These are phyloP conservation scores for Columba janthina DNA, from an alignment of 2,113 vertebrate species.

Conservation along the genomic window DNA sequence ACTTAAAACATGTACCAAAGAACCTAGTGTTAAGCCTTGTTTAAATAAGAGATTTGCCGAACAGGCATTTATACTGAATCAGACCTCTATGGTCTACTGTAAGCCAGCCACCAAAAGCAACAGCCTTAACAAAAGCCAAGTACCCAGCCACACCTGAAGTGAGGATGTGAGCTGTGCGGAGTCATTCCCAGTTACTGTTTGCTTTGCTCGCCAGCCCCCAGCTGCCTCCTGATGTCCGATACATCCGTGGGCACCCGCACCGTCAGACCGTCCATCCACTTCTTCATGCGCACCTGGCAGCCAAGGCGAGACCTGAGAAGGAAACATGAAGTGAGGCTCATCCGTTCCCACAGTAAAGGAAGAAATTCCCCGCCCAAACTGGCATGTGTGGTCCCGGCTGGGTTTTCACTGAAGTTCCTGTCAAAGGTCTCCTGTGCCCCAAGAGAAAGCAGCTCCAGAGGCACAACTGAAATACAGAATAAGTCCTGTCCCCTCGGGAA, in stretches of 20 bases:
- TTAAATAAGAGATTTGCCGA: not conserved
- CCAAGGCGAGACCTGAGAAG: slow-evolving; percentile 77
- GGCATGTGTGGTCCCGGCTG: not conserved
- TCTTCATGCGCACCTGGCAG: slow-evolving; percentile 77
- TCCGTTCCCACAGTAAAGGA: not conserved
- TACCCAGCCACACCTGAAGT: not conserved
- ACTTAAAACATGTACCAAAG: not conserved
- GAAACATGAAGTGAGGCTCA: not conserved
- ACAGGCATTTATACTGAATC: not conserved
- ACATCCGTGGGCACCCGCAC: slow-evolving; percentile 71
- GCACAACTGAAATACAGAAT: rapidly evolving
- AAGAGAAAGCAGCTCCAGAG: not conserved
- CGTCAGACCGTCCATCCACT: slow-evolving; percentile 74
- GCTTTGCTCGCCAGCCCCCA: slow-evolving; percentile 57
- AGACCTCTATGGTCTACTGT: not conserved
- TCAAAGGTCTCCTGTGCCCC: not conserved
- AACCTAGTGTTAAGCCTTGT: not conserved
- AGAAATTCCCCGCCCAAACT: not conserved
- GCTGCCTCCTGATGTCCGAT: slow-evolving; percentile 60
- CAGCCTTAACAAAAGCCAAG: not conserved
- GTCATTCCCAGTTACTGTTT: not conserved
- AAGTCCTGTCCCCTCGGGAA: not conserved
- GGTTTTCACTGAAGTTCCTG: not conserved
- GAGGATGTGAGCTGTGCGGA: not conserved
- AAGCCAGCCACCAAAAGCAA: not conserved